phyloP scores from a whole-genome alignment of 1,140 invertebrate species.

The Caenorhabditis brenneri region DNA sequence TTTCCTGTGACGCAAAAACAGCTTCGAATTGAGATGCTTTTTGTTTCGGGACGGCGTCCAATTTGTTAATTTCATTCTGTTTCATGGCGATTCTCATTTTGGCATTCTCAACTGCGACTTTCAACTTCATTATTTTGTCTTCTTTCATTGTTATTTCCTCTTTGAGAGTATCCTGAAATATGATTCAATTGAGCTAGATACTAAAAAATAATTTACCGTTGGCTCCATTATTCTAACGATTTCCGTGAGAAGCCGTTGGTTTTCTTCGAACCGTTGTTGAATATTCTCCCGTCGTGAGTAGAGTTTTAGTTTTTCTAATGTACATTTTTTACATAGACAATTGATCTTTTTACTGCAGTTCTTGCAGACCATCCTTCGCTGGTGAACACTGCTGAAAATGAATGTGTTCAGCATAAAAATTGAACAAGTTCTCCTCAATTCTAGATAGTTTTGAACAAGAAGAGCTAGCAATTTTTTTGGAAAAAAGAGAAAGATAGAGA shows the following conservation, averaged over 20 bases:
- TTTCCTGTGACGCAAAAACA: neutral
- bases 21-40: slow-evolving; percentile 7
- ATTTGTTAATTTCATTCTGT: neutral
- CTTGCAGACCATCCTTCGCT: neutral
- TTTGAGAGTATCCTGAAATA: neutral
- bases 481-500: too few relatives aligned
- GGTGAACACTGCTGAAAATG: neutral
- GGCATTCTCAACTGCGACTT: neutral
- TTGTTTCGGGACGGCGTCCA: neutral
- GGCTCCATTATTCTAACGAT: neutral
- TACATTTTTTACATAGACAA: slow-evolving; percentile 23
- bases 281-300: neutral
- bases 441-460: neutral
- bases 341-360: slow-evolving; percentile 25
- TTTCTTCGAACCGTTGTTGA: neutral
- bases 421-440: too few relatives aligned
- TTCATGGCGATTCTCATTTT: slow-evolving; percentile 4
- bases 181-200: too few relatives aligned
- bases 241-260: neutral
- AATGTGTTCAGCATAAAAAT: neutral
- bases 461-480: neutral
- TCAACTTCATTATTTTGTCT: neutral
- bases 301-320: slow-evolving; percentile 2
- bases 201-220: neutral
- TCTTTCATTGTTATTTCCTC: neutral